Base-by-base conservation (phyloP, 1,140 invertebrate species). In the Aphaenogaster floridana region DNA sequence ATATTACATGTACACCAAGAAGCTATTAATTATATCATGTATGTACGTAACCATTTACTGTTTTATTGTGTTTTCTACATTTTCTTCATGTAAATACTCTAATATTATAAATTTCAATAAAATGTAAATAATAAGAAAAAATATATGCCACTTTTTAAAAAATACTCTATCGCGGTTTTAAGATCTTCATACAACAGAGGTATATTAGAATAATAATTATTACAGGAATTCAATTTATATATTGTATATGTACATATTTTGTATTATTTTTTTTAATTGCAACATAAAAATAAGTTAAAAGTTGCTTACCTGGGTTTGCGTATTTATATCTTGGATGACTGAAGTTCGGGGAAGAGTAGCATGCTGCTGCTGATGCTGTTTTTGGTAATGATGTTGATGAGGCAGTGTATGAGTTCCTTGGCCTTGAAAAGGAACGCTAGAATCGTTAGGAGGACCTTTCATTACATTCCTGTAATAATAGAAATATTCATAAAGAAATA, bases 381-480 rank as follows among this genome's bases (percentile, higher is more conserved):
- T 96, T 89, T 96, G 96, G 57, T 95, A 96, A 89, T 95, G 94
- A 94, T 96, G 95, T 89, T 96, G 92, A 95, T 96, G 92, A 88
- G 96, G 94, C 92, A 96, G 90, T 91, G 96, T 95, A 91, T 96
- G 94, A 90, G 96, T 95, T 92, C 94, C 89, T 92, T 96, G 96
- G 90, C 95, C 94, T 93, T 94, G 95, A 85, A 96, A 95, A 87
- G 95, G 94, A 50, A 95, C 95, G 88, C 96, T 96, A 17, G 96
- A 97, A 94, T 96, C 97, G 50, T 96, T 96, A 52, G 96, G 96
- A 79, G 96, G 96, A 59, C 95, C 96, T 88, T 96, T 96, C 92
- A 96, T 94, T 11, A 94, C 92, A 95, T 95, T 95, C 86, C 95
- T 95, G 87, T 21, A 90, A 86, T 52, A 63, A 90, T 85, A 84